Percentiles rank a stretch among this genome's conserved stretches.
phyloP scores from a whole-genome alignment of 2,888 invertebrate species.

The Capitulum mitella region DNA sequence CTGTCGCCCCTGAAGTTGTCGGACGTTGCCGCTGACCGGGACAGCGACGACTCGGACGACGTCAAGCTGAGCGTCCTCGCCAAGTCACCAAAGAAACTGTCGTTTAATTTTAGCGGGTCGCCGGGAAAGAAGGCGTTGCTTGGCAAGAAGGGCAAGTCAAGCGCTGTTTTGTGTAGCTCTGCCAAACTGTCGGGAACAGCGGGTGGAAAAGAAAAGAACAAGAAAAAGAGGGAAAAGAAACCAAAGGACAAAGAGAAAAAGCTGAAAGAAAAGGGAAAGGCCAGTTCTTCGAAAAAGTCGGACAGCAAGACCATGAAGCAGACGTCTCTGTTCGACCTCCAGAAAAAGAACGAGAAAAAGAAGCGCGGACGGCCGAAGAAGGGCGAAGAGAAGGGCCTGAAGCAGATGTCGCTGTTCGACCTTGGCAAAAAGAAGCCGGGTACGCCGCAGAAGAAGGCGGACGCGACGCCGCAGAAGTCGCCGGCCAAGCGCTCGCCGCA shows the following conservation, averaged over 20 bases:
- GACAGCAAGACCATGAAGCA: not conserved
- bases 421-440: not conserved
- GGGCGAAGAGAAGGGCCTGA: not conserved
- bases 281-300: not conserved
- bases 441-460: not conserved
- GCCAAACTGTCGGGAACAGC: constrained; percentile 1
- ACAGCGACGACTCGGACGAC: constrained; percentile 44
- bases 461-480: not conserved
- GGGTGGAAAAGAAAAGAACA: constrained; percentile 19
- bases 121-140: constrained; percentile 53
- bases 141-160: constrained; percentile 1
- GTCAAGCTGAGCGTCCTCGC: constrained; percentile 80
- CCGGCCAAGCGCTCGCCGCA: not conserved
- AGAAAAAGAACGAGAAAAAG: constrained; percentile 19
- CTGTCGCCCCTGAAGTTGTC: not conserved
- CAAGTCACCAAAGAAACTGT: constrained; percentile 76
- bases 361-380: constrained; percentile 21
- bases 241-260: constrained; percentile 12
- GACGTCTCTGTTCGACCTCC: constrained; percentile 25
- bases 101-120: constrained; percentile 69
- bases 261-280: not conserved
- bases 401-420: constrained; percentile 16
- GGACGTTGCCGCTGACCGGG: constrained; percentile 31
- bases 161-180: too few relatives aligned
- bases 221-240: constrained; percentile 1